These are phyloP conservation scores for Neocloeon triangulifer DNA, from an alignment of 1,140 invertebrate species.

Conservation along the genomic window DNA sequence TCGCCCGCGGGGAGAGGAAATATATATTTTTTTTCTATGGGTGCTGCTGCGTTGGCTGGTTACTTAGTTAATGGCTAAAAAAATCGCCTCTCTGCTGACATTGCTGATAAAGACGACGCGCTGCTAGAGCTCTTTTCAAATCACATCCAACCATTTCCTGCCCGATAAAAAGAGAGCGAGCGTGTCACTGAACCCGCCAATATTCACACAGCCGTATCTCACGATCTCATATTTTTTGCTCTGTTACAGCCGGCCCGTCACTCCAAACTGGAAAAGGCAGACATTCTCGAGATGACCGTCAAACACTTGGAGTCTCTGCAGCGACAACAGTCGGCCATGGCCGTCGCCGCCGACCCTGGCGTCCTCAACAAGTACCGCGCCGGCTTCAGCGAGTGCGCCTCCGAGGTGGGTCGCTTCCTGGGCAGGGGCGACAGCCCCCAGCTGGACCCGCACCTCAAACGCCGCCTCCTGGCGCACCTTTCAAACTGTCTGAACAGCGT, in stretches of 20 bases:
- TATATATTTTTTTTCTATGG: too few relatives aligned
- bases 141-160: too few relatives aligned
- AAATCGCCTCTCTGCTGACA: too few relatives aligned
- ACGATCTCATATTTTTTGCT: conserved; percentile 10
- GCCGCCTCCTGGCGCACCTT: conserved; percentile 46
- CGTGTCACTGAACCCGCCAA: too few relatives aligned
- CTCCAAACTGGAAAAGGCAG: conserved; percentile 89
- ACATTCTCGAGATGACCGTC: conserved; percentile 91
- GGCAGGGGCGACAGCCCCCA: conserved; percentile 28
- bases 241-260: conserved; percentile 55
- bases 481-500: conserved; percentile 33
- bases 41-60: too few relatives aligned
- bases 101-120: too few relatives aligned
- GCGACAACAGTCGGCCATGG: conserved; percentile 43
- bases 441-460: conserved; percentile 41
- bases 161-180: too few relatives aligned
- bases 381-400: conserved; percentile 70
- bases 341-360: conserved; percentile 50
- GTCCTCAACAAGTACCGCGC: conserved; percentile 65
- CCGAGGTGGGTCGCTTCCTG: conserved; percentile 40
- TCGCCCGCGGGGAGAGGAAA: too few relatives aligned
- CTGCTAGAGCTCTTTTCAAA: too few relatives aligned
- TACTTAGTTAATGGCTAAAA: too few relatives aligned
- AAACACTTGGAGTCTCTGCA: conserved; percentile 71
- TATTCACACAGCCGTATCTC: too few relatives aligned